Conservation (phyloP, 2,797 vertebrate genomes). For the Apogon talboti region DNA sequence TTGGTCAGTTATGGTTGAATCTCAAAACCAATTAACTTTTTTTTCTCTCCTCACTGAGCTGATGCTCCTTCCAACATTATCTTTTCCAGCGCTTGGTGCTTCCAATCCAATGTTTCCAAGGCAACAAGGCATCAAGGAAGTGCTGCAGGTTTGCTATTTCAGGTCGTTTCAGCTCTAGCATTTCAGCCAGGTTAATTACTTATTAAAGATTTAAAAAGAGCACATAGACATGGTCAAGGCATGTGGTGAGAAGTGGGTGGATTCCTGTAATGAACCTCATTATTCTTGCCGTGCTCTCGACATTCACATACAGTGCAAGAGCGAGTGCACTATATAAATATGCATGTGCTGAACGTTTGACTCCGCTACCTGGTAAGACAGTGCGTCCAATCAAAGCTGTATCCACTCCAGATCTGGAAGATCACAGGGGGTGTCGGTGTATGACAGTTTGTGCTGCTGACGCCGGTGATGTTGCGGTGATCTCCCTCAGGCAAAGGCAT, state of each 20-base stretch:
- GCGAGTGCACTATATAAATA: slow-evolving; percentile 61
- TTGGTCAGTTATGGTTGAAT: slow-evolving; percentile 75
- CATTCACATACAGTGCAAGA: slow-evolving; percentile 44
- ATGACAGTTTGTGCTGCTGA: slow-evolving; percentile 62
- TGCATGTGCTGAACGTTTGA: slow-evolving; percentile 55
- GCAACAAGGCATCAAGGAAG: slow-evolving; percentile 69
- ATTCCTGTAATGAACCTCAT: slow-evolving; percentile 70
- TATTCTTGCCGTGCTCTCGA: slow-evolving; percentile 64
- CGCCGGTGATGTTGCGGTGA: slow-evolving; percentile 60
- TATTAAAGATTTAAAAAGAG: slow-evolving; percentile 70
- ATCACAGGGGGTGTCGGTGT: slow-evolving; percentile 66
- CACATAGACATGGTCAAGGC: slow-evolving; percentile 54
- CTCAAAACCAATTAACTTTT: slow-evolving; percentile 79
- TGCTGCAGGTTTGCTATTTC: slow-evolving; percentile 61
- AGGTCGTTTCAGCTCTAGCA: slow-evolving; percentile 44
- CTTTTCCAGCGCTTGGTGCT: slow-evolving; percentile 51
- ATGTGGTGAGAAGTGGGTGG: slow-evolving; percentile 52
- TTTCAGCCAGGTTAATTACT: slow-evolving; percentile 72
- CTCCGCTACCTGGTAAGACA: slow-evolving; percentile 57
- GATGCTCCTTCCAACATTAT: slow-evolving; percentile 66
- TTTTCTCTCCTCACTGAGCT: slow-evolving; percentile 48
- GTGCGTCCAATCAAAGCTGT: slow-evolving; percentile 68
- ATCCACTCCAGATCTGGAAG: slow-evolving; percentile 53
- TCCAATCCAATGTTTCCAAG: slow-evolving; percentile 77
- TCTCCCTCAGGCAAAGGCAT: slow-evolving; percentile 55